Conservation (phyloP, 2,888 invertebrate genomes). For the Sepioteuthis lessoniana region DNA sequence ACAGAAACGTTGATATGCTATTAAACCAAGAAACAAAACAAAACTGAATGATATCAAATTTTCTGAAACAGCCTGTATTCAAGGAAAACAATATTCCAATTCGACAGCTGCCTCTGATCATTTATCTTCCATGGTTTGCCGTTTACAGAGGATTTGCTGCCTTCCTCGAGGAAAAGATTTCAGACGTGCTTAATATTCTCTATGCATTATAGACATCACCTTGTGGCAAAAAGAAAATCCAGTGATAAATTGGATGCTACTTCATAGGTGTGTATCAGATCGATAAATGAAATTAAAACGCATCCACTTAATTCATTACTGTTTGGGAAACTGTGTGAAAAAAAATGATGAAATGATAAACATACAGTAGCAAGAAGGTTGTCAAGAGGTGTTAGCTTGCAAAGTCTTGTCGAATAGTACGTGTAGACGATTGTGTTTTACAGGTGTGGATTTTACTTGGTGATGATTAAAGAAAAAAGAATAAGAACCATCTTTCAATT, state of each 20-base stretch:
- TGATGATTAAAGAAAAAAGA: background rate
- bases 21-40: too few species aligned
- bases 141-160: too few species aligned
- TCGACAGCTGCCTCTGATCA: too few species aligned
- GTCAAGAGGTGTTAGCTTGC: background rate
- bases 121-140: too few species aligned
- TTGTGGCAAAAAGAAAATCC: background rate
- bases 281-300: background rate
- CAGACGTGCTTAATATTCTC: background rate
- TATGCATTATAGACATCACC: background rate
- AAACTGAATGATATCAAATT: too few species aligned
- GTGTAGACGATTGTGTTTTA: background rate
- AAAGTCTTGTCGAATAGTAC: background rate
- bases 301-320: background rate
- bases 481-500: conserved; percentile 35
- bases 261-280: background rate
- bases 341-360: background rate
- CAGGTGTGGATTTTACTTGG: background rate
- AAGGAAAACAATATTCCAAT: too few species aligned
- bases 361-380: background rate
- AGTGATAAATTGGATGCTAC: background rate
- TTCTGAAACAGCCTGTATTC: too few species aligned
- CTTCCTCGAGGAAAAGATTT: background rate
- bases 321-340: conserved; percentile 1
- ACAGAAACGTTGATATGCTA: too few species aligned